These are phyloP conservation scores for Hylaeus anthracinus DNA, from an alignment of 1,140 invertebrate genomes.

Conservation along the genomic window DNA sequence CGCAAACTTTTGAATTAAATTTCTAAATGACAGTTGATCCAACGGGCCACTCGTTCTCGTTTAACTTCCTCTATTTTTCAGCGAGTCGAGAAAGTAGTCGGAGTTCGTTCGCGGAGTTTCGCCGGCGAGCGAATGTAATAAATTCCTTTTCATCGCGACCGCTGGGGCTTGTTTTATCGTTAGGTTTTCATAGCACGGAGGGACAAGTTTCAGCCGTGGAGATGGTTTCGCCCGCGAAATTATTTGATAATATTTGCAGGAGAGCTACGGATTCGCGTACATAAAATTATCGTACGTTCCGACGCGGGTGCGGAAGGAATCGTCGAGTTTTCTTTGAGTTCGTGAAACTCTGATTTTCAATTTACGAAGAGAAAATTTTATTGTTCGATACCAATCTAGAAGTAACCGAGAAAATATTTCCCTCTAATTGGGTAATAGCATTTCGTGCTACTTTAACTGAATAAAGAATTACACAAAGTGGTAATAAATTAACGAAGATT, in stretches of 20 bases:
- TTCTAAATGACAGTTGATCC: conserved; percentile 70
- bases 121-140: conserved; percentile 1
- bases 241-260: too few relatives aligned
- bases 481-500: too few relatives aligned
- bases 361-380: too few relatives aligned
- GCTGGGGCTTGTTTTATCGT: not conserved
- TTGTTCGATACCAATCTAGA: too few relatives aligned
- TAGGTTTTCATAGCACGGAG: not conserved
- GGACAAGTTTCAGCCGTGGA: not conserved
- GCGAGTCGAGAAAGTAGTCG: conserved; percentile 27
- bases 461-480: too few relatives aligned
- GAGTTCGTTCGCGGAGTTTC: conserved; percentile 30
- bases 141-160: not conserved
- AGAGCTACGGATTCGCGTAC: too few relatives aligned
- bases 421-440: too few relatives aligned
- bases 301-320: not conserved
- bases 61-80: conserved; percentile 45
- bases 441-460: too few relatives aligned
- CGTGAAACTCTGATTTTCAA: not conserved
- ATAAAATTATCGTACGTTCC: not conserved
- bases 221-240: too few relatives aligned
- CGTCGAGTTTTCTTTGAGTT: too few relatives aligned
- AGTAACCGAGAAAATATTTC: too few relatives aligned
- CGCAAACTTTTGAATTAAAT: conserved; percentile 70
- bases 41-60: conserved; percentile 16